Evolutionary conservation across 2,888 invertebrate species (phyloP).

Genomic region (Zootermopsis nevadensis): DNA sequence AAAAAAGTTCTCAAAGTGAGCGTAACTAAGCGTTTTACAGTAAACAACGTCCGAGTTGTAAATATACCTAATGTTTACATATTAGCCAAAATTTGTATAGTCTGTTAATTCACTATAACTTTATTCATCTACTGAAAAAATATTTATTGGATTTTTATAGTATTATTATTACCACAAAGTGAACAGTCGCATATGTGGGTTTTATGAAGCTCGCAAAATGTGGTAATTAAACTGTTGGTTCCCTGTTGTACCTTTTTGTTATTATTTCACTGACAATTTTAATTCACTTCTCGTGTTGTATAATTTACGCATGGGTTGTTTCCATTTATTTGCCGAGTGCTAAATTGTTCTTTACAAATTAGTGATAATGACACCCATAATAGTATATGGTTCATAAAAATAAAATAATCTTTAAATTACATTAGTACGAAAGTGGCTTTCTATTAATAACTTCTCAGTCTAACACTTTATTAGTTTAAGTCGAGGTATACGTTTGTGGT

Average conservation of each 20-base stretch:
- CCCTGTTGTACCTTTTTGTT: neutral
- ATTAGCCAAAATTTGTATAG: neutral
- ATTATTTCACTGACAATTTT: neutral
- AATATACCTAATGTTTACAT: neutral
- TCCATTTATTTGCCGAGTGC: too few relatives aligned
- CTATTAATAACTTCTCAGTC: too few relatives aligned
- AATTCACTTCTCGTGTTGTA: neutral
- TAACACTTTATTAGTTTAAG: too few relatives aligned
- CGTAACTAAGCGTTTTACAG: neutral
- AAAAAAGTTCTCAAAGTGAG: neutral
- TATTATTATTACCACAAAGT: neutral
- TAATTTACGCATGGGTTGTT: too few relatives aligned
- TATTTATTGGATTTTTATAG: neutral
- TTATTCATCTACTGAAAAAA: neutral
- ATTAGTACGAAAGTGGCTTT: too few relatives aligned
- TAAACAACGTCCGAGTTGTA: neutral
- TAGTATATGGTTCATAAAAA: neutral
- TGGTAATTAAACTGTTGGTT: neutral
- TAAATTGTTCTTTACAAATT: neutral
- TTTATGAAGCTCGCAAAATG: neutral
- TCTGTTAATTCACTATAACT: neutral
- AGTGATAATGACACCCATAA: neutral
- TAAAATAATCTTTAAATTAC: too few relatives aligned
- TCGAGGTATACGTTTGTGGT: too few relatives aligned
- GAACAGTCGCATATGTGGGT: neutral